Evolutionary conservation across 2,888 invertebrate genomes (phyloP).

Genomic region (Hartigia nigra): DNA sequence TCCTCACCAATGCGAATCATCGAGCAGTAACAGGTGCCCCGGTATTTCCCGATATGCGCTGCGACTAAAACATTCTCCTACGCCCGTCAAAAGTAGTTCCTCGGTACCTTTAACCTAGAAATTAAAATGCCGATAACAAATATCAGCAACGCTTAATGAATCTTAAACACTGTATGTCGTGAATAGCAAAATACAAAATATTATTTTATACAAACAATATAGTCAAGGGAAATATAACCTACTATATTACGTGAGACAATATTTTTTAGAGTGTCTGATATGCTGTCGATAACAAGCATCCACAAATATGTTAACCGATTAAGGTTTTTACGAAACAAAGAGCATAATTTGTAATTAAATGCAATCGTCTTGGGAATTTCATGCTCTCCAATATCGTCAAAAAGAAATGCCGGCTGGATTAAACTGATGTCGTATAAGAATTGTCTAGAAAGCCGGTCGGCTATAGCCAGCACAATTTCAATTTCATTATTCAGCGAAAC

Average conservation of each 20-base stretch:
- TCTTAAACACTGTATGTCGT: too few species aligned
- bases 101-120: slow-evolving; percentile 10
- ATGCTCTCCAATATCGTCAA: not conserved
- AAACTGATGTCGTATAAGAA: not conserved
- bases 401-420: not conserved
- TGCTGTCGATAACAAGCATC: not conserved
- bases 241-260: not conserved
- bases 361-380: not conserved
- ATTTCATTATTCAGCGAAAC: not conserved
- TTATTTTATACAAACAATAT: too few species aligned
- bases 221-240: too few species aligned
- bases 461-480: not conserved
- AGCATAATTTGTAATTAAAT: not conserved
- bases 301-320: not conserved
- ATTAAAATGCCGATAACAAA: too few species aligned
- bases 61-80: slow-evolving; percentile 1
- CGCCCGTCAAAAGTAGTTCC: slow-evolving; percentile 23
- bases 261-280: not conserved
- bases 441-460: not conserved
- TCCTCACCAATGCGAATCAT: slow-evolving; percentile 33
- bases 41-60: not conserved
- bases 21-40: slow-evolving; percentile 25
- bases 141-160: too few species aligned
- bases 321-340: not conserved
- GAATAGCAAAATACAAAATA: too few species aligned